These are phyloP conservation scores for Leucophenga varia DNA, from an alignment of 1,140 invertebrate species.

Conservation along the genomic window DNA sequence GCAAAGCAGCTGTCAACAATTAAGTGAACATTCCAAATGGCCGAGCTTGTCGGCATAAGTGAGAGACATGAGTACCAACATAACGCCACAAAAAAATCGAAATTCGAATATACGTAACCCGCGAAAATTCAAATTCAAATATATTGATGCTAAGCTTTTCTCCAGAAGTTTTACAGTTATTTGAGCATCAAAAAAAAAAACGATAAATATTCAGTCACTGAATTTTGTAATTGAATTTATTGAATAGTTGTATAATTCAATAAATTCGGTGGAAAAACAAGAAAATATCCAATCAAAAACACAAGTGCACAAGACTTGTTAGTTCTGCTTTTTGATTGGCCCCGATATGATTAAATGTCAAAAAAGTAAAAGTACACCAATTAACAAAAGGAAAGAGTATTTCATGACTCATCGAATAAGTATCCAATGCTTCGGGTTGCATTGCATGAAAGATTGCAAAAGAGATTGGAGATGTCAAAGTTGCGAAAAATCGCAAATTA, in stretches of 20 bases:
- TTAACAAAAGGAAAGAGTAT: not conserved
- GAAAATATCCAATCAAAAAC: not conserved
- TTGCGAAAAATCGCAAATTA: conserved; percentile 5
- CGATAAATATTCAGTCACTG: conserved; percentile 3
- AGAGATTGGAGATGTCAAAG: not conserved
- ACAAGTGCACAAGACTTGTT: not conserved
- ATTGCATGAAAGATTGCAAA: not conserved
- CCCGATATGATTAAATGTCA: not conserved
- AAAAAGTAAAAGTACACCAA: not conserved
- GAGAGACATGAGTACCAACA: too few species aligned
- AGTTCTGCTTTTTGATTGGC: not conserved
- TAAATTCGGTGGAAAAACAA: conserved; percentile 1
- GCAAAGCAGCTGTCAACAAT: too few species aligned
- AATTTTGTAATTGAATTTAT: conserved; percentile 4
- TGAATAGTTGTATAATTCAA: conserved; percentile 1
- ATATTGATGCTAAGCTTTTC: too few species aligned
- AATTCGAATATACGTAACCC: too few species aligned
- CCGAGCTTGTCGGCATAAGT: too few species aligned
- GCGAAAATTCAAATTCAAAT: too few species aligned
- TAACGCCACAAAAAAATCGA: too few species aligned
- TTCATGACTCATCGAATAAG: not conserved
- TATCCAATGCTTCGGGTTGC: not conserved
- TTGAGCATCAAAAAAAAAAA: not conserved
- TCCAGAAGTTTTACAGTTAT: not conserved
- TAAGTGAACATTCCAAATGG: too few species aligned